Evolutionary conservation across 2,888 invertebrate genomes (phyloP).

Genomic region (Kuschelorhynchus macadamiae): DNA sequence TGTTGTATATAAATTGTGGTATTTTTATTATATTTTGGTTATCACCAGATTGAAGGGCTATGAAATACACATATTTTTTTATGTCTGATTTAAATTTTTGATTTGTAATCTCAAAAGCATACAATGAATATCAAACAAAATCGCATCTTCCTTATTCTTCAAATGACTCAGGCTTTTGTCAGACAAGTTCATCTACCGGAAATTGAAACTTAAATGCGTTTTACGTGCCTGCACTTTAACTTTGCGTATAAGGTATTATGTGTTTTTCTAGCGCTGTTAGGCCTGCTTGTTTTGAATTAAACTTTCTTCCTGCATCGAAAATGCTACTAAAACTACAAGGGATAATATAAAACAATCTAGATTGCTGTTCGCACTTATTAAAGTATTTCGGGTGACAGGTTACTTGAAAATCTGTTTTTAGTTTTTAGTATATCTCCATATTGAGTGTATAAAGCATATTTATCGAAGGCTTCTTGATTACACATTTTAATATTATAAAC

Average conservation of each 20-base stretch:
- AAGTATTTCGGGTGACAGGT: not conserved
- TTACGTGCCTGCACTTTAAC: constrained; percentile 55
- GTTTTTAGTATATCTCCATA: not conserved
- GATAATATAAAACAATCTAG: not conserved
- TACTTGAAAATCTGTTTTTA: not conserved
- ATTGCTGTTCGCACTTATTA: not conserved
- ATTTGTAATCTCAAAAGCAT: too few species aligned
- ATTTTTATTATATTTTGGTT: too few species aligned
- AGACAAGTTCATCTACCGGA: constrained; percentile 51
- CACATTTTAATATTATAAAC: not conserved
- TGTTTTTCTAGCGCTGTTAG: constrained; percentile 51
- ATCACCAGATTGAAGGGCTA: too few species aligned
- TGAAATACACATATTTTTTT: too few species aligned
- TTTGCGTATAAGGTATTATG: constrained; percentile 54
- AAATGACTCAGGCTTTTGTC: constrained; percentile 15
- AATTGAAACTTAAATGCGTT: constrained; percentile 55
- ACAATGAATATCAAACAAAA: too few species aligned
- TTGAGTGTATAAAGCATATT: not conserved
- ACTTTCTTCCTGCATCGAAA: constrained; percentile 44
- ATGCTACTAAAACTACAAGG: constrained; percentile 7
- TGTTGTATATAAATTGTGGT: too few species aligned
- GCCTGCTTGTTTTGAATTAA: constrained; percentile 33
- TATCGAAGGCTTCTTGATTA: too few species aligned
- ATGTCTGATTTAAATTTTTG: too few species aligned
- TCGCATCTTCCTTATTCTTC: not conserved